Conservation (phyloP, 2,797 vertebrate species). For the Acrossocheilus wenchowensis region DNA sequence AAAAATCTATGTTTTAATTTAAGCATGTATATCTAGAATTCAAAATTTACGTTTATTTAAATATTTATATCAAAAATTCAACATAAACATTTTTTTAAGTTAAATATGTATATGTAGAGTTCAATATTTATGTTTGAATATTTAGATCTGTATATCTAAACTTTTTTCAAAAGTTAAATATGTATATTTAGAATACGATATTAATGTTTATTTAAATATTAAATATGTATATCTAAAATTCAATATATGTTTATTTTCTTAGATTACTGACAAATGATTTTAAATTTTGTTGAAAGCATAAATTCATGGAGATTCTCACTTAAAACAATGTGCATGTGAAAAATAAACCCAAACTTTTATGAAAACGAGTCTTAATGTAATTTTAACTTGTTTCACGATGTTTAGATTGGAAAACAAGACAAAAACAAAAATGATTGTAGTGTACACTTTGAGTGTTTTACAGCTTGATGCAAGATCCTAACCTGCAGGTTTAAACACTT, state of each 20-base stretch:
- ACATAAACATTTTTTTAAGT: no score
- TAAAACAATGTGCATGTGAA: no score
- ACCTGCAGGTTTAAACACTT: background rate
- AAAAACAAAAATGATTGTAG: background rate
- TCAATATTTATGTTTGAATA: background rate
- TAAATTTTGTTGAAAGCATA: no score
- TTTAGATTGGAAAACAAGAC: background rate
- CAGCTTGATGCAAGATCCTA: background rate
- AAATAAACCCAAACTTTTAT: background rate
- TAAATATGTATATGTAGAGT: background rate
- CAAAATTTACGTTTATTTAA: background rate
- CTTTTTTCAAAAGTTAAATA: background rate
- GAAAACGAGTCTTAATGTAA: background rate
- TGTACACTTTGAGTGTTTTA: background rate
- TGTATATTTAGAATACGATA: background rate
- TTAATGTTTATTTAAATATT: background rate
- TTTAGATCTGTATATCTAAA: background rate
- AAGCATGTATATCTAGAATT: background rate
- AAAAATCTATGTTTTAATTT: background rate
- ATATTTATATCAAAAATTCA: background rate
- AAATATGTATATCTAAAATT: background rate
- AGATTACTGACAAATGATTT: no score
- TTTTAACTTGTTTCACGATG: background rate
- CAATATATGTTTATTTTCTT: no score
- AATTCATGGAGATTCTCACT: no score